Conservation (phyloP, 2,797 vertebrate genomes). For the Manis pentadactyla region DNA sequence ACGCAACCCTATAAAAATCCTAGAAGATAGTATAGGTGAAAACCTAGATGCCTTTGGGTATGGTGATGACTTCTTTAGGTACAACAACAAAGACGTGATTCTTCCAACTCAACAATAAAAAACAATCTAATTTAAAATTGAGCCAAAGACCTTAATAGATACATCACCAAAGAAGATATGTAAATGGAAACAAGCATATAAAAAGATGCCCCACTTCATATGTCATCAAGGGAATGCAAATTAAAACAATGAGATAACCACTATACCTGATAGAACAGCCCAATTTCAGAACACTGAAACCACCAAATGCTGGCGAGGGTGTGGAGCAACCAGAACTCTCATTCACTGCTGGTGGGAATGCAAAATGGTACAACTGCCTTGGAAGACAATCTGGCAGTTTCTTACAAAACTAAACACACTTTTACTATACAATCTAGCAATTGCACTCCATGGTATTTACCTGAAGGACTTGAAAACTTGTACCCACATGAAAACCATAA, state of each 20-base stretch:
- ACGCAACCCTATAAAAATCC: background rate
- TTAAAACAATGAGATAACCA: background rate
- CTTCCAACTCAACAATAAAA: background rate
- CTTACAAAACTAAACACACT: background rate
- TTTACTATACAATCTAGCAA: background rate
- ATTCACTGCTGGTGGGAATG: no score
- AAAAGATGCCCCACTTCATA: background rate
- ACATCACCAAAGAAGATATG: background rate
- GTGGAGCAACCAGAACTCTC: background rate
- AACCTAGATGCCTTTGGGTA: background rate
- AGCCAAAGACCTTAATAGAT: background rate
- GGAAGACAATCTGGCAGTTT: background rate
- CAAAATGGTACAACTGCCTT: background rate
- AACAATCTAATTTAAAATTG: background rate
- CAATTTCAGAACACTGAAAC: background rate
- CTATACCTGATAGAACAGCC: accelerated
- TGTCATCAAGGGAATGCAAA: background rate
- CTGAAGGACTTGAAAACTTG: background rate
- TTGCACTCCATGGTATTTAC: background rate
- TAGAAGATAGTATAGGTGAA: no score
- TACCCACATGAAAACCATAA: background rate
- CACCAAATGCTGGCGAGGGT: background rate
- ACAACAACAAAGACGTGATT: background rate
- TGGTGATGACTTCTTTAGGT: background rate
- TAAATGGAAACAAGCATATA: background rate